These are phyloP conservation scores for Amphiprion percula DNA, from an alignment of 2,113 vertebrate genomes.

Conservation along the genomic window DNA sequence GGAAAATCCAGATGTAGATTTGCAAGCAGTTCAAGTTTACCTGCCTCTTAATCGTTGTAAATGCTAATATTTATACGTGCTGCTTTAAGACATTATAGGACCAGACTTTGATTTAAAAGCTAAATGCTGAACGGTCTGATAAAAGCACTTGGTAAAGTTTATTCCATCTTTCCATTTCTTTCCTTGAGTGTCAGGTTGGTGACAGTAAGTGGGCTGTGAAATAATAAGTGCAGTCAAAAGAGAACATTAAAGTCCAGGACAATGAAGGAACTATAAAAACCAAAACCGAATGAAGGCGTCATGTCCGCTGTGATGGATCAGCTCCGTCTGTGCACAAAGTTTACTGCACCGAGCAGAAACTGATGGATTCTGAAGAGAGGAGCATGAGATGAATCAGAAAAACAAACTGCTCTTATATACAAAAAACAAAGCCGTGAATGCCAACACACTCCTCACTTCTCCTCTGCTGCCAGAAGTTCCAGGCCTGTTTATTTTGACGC, in stretches of 20 bases:
- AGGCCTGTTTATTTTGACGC: too few species aligned
- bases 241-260: conserved; percentile 3
- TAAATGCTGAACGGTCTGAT: neutral
- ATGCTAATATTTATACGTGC: neutral
- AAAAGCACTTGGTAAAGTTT: neutral
- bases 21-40: neutral
- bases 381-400: neutral
- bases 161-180: neutral
- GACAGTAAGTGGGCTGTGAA: conserved; percentile 14
- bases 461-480: too few species aligned
- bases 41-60: neutral
- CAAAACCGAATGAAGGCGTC: conserved; percentile 3
- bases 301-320: conserved; percentile 23
- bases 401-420: too few species aligned
- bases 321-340: conserved; percentile 7
- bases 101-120: neutral
- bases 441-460: too few species aligned
- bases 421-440: too few species aligned
- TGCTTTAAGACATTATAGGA: neutral
- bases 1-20: neutral
- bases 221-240: conserved; percentile 1
- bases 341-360: neutral
- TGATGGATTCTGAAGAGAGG: neutral
- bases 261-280: conserved; percentile 40
- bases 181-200: neutral